Conservation (phyloP, 2,888 invertebrate species). For the Chironomus riparius region DNA sequence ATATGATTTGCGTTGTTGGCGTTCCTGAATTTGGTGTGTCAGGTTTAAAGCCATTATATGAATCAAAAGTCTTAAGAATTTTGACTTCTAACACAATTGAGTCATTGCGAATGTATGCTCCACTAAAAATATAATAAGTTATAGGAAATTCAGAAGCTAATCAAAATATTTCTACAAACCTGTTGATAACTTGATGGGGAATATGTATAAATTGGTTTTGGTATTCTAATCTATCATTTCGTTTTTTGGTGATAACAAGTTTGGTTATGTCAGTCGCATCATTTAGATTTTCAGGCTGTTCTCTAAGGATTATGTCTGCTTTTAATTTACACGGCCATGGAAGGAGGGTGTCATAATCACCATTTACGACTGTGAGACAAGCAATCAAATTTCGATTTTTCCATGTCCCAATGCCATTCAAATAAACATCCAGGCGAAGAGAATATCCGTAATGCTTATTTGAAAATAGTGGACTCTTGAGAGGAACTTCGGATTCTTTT, state of each 20-base stretch:
- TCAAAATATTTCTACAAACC: neutral
- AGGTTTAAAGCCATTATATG: neutral
- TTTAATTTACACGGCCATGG: slow-evolving; percentile 64
- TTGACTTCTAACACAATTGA: slow-evolving; percentile 39
- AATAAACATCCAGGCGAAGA: slow-evolving; percentile 56
- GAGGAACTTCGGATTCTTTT: slow-evolving; percentile 52
- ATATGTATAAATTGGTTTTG: slow-evolving; percentile 41
- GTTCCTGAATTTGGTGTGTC: neutral
- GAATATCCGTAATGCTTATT: slow-evolving; percentile 67
- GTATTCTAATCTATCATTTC: slow-evolving; percentile 40
- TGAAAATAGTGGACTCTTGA: slow-evolving; percentile 60
- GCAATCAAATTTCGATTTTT: slow-evolving; percentile 62
- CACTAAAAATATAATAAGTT: neutral
- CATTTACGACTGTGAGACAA: slow-evolving; percentile 57
- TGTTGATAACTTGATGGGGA: slow-evolving; percentile 33
- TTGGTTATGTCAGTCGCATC: slow-evolving; percentile 56
- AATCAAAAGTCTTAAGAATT: slow-evolving; percentile 31
- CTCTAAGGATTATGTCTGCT: slow-evolving; percentile 55
- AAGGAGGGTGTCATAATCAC: slow-evolving; percentile 61
- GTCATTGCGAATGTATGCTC: slow-evolving; percentile 39
- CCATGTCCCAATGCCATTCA: slow-evolving; percentile 71
- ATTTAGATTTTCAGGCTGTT: slow-evolving; percentile 48
- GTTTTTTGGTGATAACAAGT: slow-evolving; percentile 48
- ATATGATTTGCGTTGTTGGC: neutral
- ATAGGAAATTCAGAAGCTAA: neutral